A percentile compares a stretch with the other conserved stretches of the same genome.
These are phyloP conservation scores for Sebastes hopkinsi DNA, from an alignment of 2,797 vertebrate genomes.

Conservation along the genomic window DNA sequence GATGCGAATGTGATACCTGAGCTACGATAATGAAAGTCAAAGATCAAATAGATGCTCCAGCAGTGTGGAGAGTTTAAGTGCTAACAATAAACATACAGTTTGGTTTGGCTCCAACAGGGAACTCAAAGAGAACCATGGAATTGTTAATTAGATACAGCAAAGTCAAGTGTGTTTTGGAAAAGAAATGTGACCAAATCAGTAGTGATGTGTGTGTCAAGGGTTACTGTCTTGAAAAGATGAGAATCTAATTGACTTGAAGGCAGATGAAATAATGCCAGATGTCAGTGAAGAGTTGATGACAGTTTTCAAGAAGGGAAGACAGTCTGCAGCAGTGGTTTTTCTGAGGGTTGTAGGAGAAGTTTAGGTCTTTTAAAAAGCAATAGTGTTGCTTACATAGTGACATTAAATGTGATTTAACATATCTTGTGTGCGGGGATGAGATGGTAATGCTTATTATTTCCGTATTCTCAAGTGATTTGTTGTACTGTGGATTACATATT, in stretches of 20 bases:
- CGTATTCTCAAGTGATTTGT: not conserved
- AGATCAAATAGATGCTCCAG: not conserved
- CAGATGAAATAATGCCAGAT: constrained; percentile 23
- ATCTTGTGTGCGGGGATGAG: not conserved
- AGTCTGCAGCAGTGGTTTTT: not conserved
- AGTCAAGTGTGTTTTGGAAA: constrained; percentile 13
- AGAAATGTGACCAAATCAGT: constrained; percentile 15
- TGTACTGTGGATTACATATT: not conserved
- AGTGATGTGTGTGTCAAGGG: not conserved
- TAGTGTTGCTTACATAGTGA: too few species aligned
- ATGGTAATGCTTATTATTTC: not conserved
- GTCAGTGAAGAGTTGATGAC: constrained; percentile 1
- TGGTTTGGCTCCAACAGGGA: not conserved
- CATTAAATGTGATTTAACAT: not conserved
- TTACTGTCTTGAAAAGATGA: not conserved
- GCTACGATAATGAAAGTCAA: not conserved
- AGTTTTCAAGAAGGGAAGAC: not conserved
- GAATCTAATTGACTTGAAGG: constrained; percentile 10
- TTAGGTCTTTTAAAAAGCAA: not conserved
- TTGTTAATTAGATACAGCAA: constrained; percentile 23
- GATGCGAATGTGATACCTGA: not conserved
- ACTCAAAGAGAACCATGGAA: not conserved
- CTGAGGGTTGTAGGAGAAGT: not conserved
- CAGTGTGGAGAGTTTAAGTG: not conserved
- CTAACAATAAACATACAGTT: not conserved